Conservation (phyloP, 35 echinoderm and acorn worm genomes). For the Nesometra sesokonis region DNA sequence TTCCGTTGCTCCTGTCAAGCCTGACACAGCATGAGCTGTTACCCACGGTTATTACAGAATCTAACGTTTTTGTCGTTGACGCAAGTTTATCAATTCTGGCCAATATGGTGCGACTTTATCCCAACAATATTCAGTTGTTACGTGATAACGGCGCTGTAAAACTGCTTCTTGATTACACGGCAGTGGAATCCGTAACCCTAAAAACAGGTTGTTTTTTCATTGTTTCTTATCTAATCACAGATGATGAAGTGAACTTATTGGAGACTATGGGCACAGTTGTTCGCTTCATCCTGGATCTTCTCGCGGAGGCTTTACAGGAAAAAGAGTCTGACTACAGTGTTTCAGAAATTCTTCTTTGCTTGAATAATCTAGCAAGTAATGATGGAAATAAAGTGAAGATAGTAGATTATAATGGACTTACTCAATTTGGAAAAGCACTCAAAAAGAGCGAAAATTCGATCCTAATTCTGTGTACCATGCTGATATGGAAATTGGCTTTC, state of each 20-base stretch:
- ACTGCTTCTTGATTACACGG: constrained; percentile 17
- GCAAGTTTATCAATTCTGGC: constrained; percentile 49
- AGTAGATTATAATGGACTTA: constrained; percentile 40
- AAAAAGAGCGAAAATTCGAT: constrained; percentile 42
- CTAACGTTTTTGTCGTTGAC: constrained; percentile 35
- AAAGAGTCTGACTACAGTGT: constrained; percentile 34
- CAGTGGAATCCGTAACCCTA: constrained; percentile 37
- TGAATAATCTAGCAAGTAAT: constrained; percentile 70
- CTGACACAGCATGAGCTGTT: constrained; percentile 42
- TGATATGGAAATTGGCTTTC: constrained; percentile 74
- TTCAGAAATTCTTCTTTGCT: constrained; percentile 47
- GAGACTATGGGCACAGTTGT: background rate
- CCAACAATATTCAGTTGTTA: constrained; percentile 20
- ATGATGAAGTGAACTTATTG: background rate
- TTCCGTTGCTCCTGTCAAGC: constrained; percentile 42
- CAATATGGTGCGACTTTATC: constrained; percentile 41
- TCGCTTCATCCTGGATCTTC: background rate
- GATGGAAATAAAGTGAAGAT: constrained; percentile 80
- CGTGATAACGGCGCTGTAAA: constrained; percentile 27
- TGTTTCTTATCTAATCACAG: background rate
- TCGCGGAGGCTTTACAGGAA: background rate
- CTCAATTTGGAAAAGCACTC: constrained; percentile 13
- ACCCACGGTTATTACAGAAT: constrained; percentile 27
- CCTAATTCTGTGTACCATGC: constrained; percentile 29
- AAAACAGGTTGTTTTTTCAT: background rate